Evolutionary conservation across 1,140 invertebrate species (phyloP).

Genomic region (Pseudomyrmex sp.): DNA sequence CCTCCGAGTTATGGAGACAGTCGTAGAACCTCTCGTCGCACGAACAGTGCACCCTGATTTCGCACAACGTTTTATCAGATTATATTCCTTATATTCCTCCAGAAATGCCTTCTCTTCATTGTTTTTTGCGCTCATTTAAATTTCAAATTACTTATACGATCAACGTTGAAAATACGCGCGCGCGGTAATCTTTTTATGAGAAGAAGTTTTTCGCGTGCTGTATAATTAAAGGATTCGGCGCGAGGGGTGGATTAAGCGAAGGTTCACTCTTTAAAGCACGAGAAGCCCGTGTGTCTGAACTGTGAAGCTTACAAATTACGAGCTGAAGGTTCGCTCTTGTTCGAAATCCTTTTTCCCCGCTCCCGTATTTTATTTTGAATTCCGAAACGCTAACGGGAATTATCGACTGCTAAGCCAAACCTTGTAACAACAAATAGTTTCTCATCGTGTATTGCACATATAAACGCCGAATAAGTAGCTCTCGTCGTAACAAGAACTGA

Average conservation of each 20-base stretch:
- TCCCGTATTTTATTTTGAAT: neutral
- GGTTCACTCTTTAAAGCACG: neutral
- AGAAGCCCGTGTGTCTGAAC: neutral
- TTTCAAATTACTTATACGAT: conserved; percentile 21
- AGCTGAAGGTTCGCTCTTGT: neutral
- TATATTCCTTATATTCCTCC: conserved; percentile 28
- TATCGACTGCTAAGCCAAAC: neutral
- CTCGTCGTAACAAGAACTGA: too few relatives aligned
- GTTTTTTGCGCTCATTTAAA: neutral
- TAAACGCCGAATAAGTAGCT: too few relatives aligned
- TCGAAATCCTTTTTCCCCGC: neutral
- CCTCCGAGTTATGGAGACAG: conserved; percentile 87
- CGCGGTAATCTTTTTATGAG: too few relatives aligned
- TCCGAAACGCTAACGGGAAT: neutral
- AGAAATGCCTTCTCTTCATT: conserved; percentile 23
- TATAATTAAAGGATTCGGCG: neutral
- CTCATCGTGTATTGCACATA: neutral
- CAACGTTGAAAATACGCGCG: neutral
- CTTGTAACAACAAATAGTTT: too few relatives aligned
- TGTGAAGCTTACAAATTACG: conserved; percentile 14
- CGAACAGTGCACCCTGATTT: conserved; percentile 86
- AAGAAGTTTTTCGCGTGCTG: too few relatives aligned
- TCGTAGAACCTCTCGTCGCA: conserved; percentile 89
- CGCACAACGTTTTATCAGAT: conserved; percentile 45
- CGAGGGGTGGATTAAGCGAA: neutral